Base-by-base conservation (phyloP, 2,888 invertebrate species). In the Drosophila kuntzei region DNA sequence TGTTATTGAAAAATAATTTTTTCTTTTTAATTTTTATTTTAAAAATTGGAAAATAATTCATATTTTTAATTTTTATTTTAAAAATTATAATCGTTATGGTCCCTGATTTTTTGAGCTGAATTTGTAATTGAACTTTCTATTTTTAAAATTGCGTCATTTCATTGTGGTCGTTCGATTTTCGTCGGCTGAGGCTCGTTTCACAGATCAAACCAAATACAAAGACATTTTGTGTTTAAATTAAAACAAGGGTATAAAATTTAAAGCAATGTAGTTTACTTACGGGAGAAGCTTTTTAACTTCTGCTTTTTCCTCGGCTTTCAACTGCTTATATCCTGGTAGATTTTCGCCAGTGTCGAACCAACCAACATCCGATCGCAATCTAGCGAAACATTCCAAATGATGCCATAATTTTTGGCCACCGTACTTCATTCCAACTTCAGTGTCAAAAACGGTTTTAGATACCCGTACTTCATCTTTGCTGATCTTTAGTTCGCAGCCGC, bases 331-430 rank as follows among this genome's bases (percentile, higher is more conserved):
- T 0, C 98, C 98, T n/a, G 96, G 95, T 22, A 99, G 92, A 81
- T 93, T 93, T 65, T 95, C 95, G 0, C 96, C 97, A 11, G 93
- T 93, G 36, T 94, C 96, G 89, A 94, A 95, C 92, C 95, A 99
- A 14, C 95, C 94, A 2, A 98, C 92, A 8, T 96, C 95, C 18
- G 94, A 93, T 37, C 98, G 94, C 1, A 92, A 83, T 87, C 96
- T 95, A 0, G 94, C 95, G 93, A 99, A 99, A 90, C 99, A 99
- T 66, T 96, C 95, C 2, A 98, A 92, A 92, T 99, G 99, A 91
- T 98, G 95, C 98, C 98, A 99, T 54, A 95, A 93, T 62, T 97
- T 95, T 85, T 96, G 94, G 0, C 97, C 98, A 0, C 98, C 98
- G 91, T 95, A 97, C 90, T 95, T 95, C 87, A 94, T 94, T 0